Evolutionary conservation across 2,888 invertebrate species (phyloP).

Genomic region (Kryphioiulus occultus): DNA sequence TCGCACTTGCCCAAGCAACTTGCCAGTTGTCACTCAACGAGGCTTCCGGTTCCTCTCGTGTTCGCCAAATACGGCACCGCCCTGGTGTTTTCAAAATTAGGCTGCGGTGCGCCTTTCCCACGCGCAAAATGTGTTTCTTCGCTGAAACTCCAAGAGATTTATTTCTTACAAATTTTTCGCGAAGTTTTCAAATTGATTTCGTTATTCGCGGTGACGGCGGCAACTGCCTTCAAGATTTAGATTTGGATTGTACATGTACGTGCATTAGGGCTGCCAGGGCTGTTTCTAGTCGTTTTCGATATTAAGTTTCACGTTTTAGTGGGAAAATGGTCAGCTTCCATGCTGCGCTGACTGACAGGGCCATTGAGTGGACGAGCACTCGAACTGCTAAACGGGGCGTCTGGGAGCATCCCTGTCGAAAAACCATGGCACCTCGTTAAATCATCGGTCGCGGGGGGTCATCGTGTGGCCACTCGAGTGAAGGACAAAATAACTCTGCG

Average conservation of each 20-base stretch:
- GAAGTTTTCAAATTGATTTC: neutral
- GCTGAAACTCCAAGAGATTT: neutral
- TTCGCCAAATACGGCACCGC: too few species aligned
- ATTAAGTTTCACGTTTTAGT: neutral
- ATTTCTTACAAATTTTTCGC: neutral
- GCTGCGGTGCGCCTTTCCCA: neutral
- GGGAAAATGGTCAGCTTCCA: constrained; percentile 31
- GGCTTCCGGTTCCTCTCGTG: too few species aligned
- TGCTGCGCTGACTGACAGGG: neutral
- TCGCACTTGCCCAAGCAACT: too few species aligned
- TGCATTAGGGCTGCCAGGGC: too few species aligned
- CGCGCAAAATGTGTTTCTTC: neutral
- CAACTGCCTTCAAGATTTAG: neutral
- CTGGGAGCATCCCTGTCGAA: constrained; percentile 1
- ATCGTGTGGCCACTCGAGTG: neutral
- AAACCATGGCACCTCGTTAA: constrained; percentile 39
- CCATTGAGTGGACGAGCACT: neutral
- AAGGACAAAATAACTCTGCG: neutral
- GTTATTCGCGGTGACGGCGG: neutral
- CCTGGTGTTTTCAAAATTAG: neutral
- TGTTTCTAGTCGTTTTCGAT: neutral
- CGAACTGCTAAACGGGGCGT: neutral
- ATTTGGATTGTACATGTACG: too few species aligned
- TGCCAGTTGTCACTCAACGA: too few species aligned
- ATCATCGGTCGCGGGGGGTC: constrained; percentile 27